Conservation (phyloP, 2,888 invertebrate genomes). For the Pyrochroa serraticornis region DNA sequence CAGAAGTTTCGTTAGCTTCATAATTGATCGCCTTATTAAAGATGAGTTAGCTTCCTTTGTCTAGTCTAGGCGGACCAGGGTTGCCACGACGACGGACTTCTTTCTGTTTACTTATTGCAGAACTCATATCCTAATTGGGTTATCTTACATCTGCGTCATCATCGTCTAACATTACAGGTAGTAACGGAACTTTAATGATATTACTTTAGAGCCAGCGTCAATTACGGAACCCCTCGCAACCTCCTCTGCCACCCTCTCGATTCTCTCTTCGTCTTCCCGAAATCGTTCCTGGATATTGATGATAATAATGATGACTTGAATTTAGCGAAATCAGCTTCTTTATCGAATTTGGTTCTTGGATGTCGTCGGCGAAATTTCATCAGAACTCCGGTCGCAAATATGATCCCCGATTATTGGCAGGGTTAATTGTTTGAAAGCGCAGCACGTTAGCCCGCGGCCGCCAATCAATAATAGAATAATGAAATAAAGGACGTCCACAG, state of each 20-base stretch:
- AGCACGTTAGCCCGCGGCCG: constrained; percentile 49
- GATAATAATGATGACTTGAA: neutral
- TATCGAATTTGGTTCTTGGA: too few relatives aligned
- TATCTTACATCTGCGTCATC: constrained; percentile 55
- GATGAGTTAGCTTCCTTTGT: constrained; percentile 59
- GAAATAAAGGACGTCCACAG: constrained; percentile 52
- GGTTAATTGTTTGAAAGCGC: constrained; percentile 58
- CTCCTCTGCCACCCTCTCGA: neutral
- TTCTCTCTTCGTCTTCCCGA: neutral
- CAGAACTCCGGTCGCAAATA: constrained; percentile 44
- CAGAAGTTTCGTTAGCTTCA: constrained; percentile 55
- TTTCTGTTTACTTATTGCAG: constrained; percentile 56
- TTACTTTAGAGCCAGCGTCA: constrained; percentile 11
- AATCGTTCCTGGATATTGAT: neutral
- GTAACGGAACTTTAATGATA: constrained; percentile 22
- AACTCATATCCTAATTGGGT: constrained; percentile 59
- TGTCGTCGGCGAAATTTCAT: constrained; percentile 18
- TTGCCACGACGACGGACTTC: constrained; percentile 53
- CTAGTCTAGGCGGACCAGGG: constrained; percentile 43
- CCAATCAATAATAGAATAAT: constrained; percentile 53
- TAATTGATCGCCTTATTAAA: constrained; percentile 61
- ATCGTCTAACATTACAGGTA: constrained; percentile 43
- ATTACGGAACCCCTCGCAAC: constrained; percentile 5
- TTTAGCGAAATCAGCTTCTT: neutral
- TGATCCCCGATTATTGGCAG: constrained; percentile 54